Conservation (phyloP, 2,888 invertebrate genomes). For the Microplitis manilae region DNA sequence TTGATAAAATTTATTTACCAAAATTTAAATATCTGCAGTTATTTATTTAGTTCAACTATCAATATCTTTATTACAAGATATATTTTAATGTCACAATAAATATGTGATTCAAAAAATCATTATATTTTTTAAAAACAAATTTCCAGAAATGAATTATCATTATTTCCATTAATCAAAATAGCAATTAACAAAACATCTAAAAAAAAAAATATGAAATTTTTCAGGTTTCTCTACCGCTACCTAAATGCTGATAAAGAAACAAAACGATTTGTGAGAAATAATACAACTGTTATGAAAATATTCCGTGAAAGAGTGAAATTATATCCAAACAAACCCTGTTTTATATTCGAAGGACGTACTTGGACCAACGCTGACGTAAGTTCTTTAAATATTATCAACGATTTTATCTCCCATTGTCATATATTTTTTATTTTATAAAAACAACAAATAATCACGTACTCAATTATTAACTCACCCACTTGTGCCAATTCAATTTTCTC, state of each 20-base stretch:
- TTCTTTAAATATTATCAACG: constrained; percentile 33
- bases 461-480: background rate
- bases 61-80: too few species aligned
- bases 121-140: too few species aligned
- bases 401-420: background rate
- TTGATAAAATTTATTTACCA: too few species aligned
- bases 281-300: constrained; percentile 77
- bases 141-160: too few species aligned
- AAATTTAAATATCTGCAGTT: too few species aligned
- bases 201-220: constrained; percentile 42
- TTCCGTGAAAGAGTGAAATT: constrained; percentile 76
- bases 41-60: too few species aligned
- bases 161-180: too few species aligned
- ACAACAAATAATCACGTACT: background rate
- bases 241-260: constrained; percentile 73
- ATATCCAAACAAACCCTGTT: constrained; percentile 79
- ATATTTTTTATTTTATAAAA: background rate
- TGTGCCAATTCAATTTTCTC: background rate
- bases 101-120: too few species aligned
- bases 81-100: too few species aligned
- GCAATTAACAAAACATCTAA: constrained; percentile 4
- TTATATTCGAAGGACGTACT: constrained; percentile 78
- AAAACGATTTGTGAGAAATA: constrained; percentile 74
- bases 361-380: constrained; percentile 81
- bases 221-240: constrained; percentile 76